phyloP scores from a whole-genome alignment of 2,797 vertebrate genomes.

The Spea hammondii region DNA sequence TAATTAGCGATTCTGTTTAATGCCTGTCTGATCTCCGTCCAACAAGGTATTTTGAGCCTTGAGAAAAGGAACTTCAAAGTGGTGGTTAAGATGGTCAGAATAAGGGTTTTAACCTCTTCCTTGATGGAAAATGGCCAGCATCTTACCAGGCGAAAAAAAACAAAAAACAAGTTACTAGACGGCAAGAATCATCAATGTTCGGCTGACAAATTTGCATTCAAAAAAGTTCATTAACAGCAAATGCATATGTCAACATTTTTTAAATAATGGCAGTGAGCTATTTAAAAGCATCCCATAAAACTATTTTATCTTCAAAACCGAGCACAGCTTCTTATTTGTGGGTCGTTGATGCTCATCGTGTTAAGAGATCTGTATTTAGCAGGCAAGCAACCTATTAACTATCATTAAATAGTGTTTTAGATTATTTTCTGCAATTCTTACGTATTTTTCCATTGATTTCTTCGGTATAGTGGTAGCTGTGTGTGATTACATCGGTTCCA shows the following conservation, averaged over 20 bases:
- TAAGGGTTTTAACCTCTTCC: constrained; percentile 13
- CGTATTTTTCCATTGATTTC: too few species aligned
- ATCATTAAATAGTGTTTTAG: not conserved
- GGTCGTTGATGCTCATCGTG: not conserved
- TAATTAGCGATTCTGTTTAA: constrained; percentile 99
- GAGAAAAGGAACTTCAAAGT: constrained; percentile 96
- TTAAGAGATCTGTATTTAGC: not conserved
- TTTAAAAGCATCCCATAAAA: not conserved
- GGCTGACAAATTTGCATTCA: too few species aligned
- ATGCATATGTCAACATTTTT: not conserved
- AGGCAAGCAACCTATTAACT: not conserved
- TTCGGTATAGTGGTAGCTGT: too few species aligned
- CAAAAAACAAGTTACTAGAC: not conserved
- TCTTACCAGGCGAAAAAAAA: constrained; percentile 23
- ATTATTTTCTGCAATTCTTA: too few species aligned
- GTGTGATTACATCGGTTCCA: too few species aligned
- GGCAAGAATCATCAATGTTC: too few species aligned
- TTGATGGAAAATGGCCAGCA: constrained; percentile 17
- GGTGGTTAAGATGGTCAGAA: constrained; percentile 73
- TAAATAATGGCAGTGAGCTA: not conserved
- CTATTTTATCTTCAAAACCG: not conserved
- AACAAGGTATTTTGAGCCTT: constrained; percentile 86
- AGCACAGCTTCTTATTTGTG: not conserved
- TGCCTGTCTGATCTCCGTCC: constrained; percentile 94
- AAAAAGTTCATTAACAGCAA: not conserved